Conservation (phyloP, 2,888 invertebrate genomes). For the Rotaria magnacalcarata region DNA sequence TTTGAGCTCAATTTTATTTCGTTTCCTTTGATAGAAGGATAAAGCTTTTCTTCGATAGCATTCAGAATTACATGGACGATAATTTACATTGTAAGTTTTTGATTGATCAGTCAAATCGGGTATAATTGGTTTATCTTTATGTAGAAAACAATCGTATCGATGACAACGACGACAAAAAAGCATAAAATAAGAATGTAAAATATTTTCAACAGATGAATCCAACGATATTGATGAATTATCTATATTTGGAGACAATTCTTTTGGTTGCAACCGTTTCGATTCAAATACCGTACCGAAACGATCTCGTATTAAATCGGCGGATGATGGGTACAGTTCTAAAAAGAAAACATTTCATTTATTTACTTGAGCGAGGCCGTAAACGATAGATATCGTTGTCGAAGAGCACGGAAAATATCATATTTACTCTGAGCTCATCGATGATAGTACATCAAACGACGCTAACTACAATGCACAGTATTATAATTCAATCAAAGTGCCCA, state of each 20-base stretch:
- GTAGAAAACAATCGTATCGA: constrained; percentile 95
- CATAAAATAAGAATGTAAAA: constrained; percentile 96
- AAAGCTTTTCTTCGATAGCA: constrained; percentile 28
- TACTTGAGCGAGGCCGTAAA: no score
- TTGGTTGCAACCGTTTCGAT: constrained; percentile 59
- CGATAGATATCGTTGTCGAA: no score
- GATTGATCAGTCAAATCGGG: constrained; percentile 28
- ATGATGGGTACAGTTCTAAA: constrained; percentile 42
- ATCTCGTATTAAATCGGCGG: constrained; percentile 39
- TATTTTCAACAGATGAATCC: constrained; percentile 66
- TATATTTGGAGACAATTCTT: constrained; percentile 92
- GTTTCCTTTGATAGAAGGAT: neutral
- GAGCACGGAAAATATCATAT: no score
- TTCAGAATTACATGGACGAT: constrained; percentile 36
- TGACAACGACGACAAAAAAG: constrained; percentile 95
- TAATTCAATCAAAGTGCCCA: no score
- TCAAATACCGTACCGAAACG: constrained; percentile 39
- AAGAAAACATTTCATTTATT: constrained; percentile 25
- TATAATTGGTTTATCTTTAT: constrained; percentile 64
- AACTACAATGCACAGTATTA: no score
- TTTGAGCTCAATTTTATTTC: neutral
- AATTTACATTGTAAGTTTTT: neutral
- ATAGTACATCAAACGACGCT: no score
- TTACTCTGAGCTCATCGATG: no score
- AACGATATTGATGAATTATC: constrained; percentile 62